These are phyloP conservation scores for Hyalella azteca DNA, from an alignment of 2,888 invertebrate genomes.

Conservation along the genomic window DNA sequence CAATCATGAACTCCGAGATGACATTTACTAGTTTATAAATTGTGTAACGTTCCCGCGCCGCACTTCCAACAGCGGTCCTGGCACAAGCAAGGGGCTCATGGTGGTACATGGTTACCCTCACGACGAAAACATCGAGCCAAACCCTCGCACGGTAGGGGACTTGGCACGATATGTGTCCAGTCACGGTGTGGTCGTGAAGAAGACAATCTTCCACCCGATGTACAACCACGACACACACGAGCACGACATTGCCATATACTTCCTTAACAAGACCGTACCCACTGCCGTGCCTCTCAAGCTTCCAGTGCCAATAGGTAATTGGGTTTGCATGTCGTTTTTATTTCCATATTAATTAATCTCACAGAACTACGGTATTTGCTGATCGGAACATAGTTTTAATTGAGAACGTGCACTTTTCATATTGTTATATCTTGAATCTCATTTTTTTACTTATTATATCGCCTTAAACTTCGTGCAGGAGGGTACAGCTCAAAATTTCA, in stretches of 20 bases:
- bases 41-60: no score
- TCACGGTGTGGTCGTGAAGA: constrained; percentile 8
- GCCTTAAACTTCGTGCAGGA: no score
- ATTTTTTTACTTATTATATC: no score
- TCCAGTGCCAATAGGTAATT: constrained; percentile 18
- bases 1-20: no score
- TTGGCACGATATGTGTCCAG: background rate
- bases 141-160: constrained; percentile 12
- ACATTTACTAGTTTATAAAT: no score
- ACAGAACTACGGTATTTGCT: no score
- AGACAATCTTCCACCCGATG: constrained; percentile 19
- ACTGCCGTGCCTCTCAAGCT: constrained; percentile 11
- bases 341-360: no score
- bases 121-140: background rate
- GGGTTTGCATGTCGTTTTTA: background rate
- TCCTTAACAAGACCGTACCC: constrained; percentile 24
- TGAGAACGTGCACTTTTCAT: no score
- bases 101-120: constrained; percentile 28
- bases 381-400: no score
- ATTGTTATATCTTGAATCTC: no score
- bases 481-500: no score
- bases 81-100: constrained; percentile 33
- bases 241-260: constrained; percentile 26
- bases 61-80: constrained; percentile 10
- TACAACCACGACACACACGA: constrained; percentile 37